Evolutionary conservation across 2,113 vertebrate species (phyloP).

Genomic region (Macroglossus sobrinus): DNA sequence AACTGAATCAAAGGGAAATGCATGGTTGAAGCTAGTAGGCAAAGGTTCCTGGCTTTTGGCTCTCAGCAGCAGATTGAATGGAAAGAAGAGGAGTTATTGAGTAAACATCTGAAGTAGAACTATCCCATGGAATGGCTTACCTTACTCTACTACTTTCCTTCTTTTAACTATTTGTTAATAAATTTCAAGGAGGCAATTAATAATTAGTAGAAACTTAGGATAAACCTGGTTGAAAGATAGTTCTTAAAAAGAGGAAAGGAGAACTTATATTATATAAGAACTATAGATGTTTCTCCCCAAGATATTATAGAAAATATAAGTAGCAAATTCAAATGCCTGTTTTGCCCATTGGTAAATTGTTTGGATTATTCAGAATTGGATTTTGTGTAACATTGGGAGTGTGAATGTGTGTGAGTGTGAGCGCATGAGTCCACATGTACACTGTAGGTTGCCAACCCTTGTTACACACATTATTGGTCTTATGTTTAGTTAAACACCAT

Average conservation of each 20-base stretch:
- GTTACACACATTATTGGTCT: constrained; percentile 10
- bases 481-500: constrained; percentile 51
- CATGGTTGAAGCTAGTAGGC: not conserved
- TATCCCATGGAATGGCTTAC: not conserved
- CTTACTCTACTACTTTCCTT: not conserved
- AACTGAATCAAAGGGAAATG: not conserved
- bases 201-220: not conserved
- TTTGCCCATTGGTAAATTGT: not conserved
- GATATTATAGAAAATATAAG: not conserved
- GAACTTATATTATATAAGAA: not conserved
- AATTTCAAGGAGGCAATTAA: not conserved
- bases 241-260: not conserved
- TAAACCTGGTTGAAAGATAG: not conserved
- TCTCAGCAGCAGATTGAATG: not conserved
- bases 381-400: not conserved
- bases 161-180: not conserved
- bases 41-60: not conserved
- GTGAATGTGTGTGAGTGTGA: not conserved
- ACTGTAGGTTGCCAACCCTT: not conserved
- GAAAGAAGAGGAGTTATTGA: not conserved
- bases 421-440: not conserved
- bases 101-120: not conserved
- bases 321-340: not conserved
- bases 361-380: not conserved
- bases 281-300: not conserved